Conservation (phyloP, 2,888 invertebrate genomes). For the Blastobasis lacticolella region DNA sequence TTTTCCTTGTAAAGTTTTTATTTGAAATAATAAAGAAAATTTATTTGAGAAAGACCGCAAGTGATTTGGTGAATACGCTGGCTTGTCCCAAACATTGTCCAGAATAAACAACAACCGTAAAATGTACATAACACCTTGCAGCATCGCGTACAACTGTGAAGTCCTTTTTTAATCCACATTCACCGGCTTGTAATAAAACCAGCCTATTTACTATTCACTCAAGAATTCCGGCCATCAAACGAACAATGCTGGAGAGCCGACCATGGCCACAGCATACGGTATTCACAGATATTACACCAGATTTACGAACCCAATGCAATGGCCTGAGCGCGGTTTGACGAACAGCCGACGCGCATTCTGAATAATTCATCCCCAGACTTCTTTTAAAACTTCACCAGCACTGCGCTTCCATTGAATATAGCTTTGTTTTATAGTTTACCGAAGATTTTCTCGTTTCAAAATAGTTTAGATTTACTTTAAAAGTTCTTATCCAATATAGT, state of each 20-base stretch:
- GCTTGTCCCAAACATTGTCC: too few species aligned
- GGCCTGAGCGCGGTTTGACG: constrained; percentile 48
- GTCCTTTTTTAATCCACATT: background rate
- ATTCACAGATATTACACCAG: constrained; percentile 50
- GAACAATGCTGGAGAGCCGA: constrained; percentile 24
- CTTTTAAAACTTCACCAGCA: constrained; percentile 47
- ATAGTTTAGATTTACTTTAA: constrained; percentile 18
- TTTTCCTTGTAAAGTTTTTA: too few species aligned
- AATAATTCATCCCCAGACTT: constrained; percentile 62
- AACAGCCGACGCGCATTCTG: constrained; percentile 64
- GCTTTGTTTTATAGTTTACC: constrained; percentile 62
- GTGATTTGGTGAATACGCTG: background rate
- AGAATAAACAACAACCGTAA: too few species aligned
- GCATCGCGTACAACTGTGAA: background rate
- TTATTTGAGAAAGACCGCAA: background rate
- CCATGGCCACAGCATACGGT: constrained; percentile 48
- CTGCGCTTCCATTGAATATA: constrained; percentile 46
- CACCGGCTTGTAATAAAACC: background rate
- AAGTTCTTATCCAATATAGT: too few species aligned
- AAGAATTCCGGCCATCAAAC: background rate
- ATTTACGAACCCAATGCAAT: constrained; percentile 64
- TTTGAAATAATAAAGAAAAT: background rate
- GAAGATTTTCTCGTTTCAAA: constrained; percentile 24
- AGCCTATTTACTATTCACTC: background rate
- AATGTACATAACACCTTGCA: too few species aligned